Evolutionary conservation across 92 coral and sea anemone genomes (phyloP), one percentile per base, ranked within the genome.

Genomic region (Siderastrea siderea): DNA sequence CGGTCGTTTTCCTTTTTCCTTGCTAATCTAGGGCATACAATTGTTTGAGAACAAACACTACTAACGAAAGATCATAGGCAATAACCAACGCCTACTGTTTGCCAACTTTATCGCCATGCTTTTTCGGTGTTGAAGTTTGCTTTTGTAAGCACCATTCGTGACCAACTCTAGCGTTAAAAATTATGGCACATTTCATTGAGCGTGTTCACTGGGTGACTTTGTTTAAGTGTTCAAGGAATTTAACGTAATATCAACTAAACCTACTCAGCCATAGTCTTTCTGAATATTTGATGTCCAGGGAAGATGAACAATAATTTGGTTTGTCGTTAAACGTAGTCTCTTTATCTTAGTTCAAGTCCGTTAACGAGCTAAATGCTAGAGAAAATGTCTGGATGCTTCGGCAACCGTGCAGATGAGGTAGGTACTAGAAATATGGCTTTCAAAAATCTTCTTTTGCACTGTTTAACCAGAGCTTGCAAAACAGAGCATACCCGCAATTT

Each of bases 231-330:
- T 58, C 76, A 83, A 71, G 79, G 87, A 83, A 83, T 71, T 83
- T 49, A 61, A 59, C 87, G 72, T 63, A 4, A 73, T 73, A 63
- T 72, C 47, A 84, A 84, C 80, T 60, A 74, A 72, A 70, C 46
- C 7, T 58, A 84, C 80, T 74, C 87, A 58, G 80, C 87, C 87
- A 60, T 73, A 54, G 44, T 17, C 44, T 51, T 43, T 26, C 13
- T 61, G 87, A 84, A 84, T 84, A 84, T 84, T 84, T 84, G 50
- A 84, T 84, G 63, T 84, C 45, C 79, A 50, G 74, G 74, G 80
- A 54, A 83, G 64, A 48, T 80, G 80, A 46, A 26, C 16, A 61
- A 12, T 9, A 4, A 44, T 47, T 73, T 13, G 38, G 38, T 26
- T 26, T 26, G 38, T 26, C 38, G 15, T 26, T 43, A 15, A 60